These are phyloP conservation scores for Heteractis magnifica DNA, from an alignment of 92 coral and sea anemone species.

Conservation along the genomic window DNA sequence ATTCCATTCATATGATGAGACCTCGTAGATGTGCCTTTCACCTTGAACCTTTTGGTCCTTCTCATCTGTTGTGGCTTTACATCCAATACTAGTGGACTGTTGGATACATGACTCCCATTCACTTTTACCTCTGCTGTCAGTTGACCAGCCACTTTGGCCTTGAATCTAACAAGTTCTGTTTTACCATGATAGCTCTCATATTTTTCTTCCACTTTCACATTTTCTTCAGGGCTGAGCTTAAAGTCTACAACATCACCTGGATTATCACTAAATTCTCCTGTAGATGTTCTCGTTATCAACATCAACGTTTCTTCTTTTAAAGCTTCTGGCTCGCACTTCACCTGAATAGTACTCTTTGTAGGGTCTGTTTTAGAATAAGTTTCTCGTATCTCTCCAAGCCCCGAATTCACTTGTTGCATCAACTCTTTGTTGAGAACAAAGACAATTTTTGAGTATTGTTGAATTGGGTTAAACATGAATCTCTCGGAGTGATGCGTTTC, in stretches of 20 bases:
- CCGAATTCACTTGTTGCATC: too few species aligned
- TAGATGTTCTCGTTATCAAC: not conserved
- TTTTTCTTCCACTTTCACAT: constrained; percentile 8
- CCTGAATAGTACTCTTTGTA: not conserved
- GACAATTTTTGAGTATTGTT: not conserved
- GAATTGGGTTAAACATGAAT: constrained; percentile 4
- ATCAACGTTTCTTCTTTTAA: constrained; percentile 1
- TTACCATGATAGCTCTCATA: not conserved
- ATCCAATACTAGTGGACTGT: constrained; percentile 11
- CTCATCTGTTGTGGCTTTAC: not conserved
- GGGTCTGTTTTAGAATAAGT: not conserved
- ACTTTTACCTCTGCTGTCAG: constrained; percentile 25
- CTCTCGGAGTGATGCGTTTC: not conserved
- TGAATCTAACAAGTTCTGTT: constrained; percentile 1
- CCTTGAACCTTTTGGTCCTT: not conserved
- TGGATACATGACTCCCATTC: not conserved
- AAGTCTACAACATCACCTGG: not conserved
- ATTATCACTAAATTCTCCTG: constrained; percentile 2
- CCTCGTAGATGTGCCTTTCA: not conserved
- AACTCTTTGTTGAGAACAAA: too few species aligned
- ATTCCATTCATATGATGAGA: constrained; percentile 7
- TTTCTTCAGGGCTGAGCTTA: constrained; percentile 15
- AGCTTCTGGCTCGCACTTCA: constrained; percentile 5
- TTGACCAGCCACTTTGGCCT: constrained; percentile 16
- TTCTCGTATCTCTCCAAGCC: not conserved